phyloP scores from a whole-genome alignment of 2,113 vertebrate genomes.

The Ceratotherium simum region DNA sequence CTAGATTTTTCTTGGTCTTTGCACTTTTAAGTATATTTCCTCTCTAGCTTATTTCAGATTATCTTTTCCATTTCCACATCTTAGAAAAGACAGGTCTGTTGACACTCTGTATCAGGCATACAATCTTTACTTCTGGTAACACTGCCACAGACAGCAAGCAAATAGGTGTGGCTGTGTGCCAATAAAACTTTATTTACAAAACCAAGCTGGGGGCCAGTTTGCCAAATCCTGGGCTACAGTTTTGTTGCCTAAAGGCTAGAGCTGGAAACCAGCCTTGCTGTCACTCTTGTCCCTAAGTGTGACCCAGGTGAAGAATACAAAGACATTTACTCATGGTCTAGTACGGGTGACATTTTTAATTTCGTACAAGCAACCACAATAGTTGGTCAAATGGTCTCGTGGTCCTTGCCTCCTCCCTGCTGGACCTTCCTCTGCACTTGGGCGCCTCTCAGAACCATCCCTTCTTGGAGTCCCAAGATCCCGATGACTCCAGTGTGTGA shows the following conservation, averaged over 20 bases:
- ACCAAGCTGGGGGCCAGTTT: neutral
- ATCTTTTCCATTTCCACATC: neutral
- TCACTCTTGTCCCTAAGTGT: neutral
- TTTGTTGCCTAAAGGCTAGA: neutral
- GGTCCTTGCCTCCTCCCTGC: fast-evolving
- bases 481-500: fast-evolving
- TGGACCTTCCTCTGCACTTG: fast-evolving
- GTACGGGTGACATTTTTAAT: neutral
- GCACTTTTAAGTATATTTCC: neutral
- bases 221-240: neutral
- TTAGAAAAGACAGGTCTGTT: neutral
- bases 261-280: neutral
- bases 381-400: fast-evolving
- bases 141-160: fast-evolving
- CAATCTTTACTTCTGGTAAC: neutral
- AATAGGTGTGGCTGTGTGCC: neutral
- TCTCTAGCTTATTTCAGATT: neutral
- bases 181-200: neutral
- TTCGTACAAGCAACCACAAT: fast-evolving
- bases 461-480: too few relatives aligned
- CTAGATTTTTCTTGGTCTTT: neutral
- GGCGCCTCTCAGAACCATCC: fast-evolving
- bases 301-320: neutral
- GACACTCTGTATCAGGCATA: neutral
- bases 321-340: neutral